A percentile compares a stretch with the other conserved stretches of the same genome.
Evolutionary conservation across 2,888 invertebrate species (phyloP).

Genomic region (Colletes collaris): DNA sequence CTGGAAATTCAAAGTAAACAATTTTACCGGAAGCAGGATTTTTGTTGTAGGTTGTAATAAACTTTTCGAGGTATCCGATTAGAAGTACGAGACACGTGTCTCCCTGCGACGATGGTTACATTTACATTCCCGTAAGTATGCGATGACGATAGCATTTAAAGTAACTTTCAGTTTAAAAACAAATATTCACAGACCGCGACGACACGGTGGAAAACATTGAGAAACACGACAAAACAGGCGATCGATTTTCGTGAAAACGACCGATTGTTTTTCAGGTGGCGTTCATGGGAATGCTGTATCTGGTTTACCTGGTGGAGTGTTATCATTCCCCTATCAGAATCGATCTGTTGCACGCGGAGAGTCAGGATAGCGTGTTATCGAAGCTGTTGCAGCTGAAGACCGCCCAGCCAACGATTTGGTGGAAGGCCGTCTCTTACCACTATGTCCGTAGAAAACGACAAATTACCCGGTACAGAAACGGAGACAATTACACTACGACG

Average conservation of each 20-base stretch:
- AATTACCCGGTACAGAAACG: conserved; percentile 91
- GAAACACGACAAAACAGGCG: not conserved
- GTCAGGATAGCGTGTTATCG: conserved; percentile 87
- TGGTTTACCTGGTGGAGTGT: conserved; percentile 93
- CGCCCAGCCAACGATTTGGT: conserved; percentile 92
- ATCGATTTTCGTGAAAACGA: not conserved
- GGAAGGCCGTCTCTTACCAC: conserved; percentile 94
- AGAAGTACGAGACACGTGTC: conserved; percentile 87
- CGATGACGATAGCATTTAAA: not conserved
- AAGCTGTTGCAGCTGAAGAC: conserved; percentile 87
- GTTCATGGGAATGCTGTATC: conserved; percentile 90
- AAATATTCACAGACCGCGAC: not conserved
- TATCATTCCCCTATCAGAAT: conserved; percentile 91
- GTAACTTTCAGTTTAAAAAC: no score
- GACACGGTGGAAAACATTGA: no score
- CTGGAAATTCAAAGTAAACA: not conserved
- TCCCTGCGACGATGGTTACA: conserved; percentile 92
- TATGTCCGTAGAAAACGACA: conserved; percentile 91
- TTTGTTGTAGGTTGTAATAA: conserved; percentile 84
- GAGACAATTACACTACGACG: conserved; percentile 92
- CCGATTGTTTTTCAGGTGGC: conserved; percentile 83
- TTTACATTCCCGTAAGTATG: conserved; percentile 88
- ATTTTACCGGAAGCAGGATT: conserved; percentile 9
- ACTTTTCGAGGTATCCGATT: conserved; percentile 87
- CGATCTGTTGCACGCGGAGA: conserved; percentile 87